phyloP scores from a whole-genome alignment of 2,888 invertebrate species.

The Suillia variegata region DNA sequence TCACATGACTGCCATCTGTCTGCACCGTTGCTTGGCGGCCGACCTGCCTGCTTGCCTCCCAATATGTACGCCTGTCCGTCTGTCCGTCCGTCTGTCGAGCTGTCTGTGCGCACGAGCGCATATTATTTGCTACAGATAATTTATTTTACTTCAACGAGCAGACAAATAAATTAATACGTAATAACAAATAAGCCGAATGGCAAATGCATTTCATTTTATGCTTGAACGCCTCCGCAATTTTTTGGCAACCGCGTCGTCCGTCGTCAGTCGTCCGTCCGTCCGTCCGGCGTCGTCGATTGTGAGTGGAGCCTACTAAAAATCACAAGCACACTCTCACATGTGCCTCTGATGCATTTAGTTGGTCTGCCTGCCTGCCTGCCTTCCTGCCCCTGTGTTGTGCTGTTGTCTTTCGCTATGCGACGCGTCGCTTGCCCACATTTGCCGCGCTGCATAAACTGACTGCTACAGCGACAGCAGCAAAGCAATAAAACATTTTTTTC shows the following conservation, averaged over 20 bases:
- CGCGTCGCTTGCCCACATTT: neutral
- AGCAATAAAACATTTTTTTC: neutral
- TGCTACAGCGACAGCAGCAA: no score
- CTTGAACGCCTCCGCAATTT: constrained; percentile 35
- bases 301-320: no score
- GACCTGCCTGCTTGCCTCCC: constrained; percentile 15
- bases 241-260: constrained; percentile 3
- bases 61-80: constrained; percentile 24
- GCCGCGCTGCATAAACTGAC: neutral
- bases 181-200: constrained; percentile 51
- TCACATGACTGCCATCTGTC: constrained; percentile 51
- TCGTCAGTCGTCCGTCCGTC: no score
- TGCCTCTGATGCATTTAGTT: no score
- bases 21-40: constrained; percentile 33
- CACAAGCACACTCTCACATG: no score
- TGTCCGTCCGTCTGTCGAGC: neutral
- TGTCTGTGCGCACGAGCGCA: neutral
- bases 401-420: constrained; percentile 19
- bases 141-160: constrained; percentile 43
- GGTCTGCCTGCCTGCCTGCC: no score
- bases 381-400: no score
- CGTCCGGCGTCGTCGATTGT: no score
- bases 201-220: constrained; percentile 28
- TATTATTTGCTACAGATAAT: constrained; percentile 37
- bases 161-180: constrained; percentile 53